Percentiles rank a stretch among this genome's conserved stretches.
These are phyloP conservation scores for Calameuta pallipes DNA, from an alignment of 2,888 invertebrate genomes.

Conservation along the genomic window DNA sequence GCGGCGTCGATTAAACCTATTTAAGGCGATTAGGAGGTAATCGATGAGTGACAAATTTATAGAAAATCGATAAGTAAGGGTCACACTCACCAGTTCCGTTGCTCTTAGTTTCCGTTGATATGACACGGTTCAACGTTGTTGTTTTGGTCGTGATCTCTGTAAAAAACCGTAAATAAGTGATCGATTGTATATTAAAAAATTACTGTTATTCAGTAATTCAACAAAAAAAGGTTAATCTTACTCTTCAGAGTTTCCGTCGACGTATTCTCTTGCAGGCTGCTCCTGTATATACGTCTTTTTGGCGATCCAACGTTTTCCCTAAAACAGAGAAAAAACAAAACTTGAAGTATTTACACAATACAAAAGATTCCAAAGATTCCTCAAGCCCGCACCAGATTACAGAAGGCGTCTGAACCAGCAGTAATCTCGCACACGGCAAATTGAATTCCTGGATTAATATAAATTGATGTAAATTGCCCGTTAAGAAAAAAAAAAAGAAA, in stretches of 20 bases:
- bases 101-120: constrained; percentile 45
- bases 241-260: constrained; percentile 68
- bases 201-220: constrained; percentile 1
- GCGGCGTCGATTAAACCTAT: background rate
- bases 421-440: background rate
- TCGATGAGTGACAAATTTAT: background rate
- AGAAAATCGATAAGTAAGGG: background rate
- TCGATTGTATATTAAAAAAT: background rate
- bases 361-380: constrained; percentile 32
- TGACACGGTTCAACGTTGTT: constrained; percentile 49
- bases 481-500: background rate
- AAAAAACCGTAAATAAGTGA: background rate
- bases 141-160: constrained; percentile 59
- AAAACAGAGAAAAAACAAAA: constrained; percentile 65
- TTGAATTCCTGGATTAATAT: background rate
- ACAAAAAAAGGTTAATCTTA: constrained; percentile 47
- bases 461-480: background rate
- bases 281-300: constrained; percentile 66
- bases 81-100: constrained; percentile 57
- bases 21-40: background rate
- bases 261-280: constrained; percentile 67
- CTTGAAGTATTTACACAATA: constrained; percentile 47
- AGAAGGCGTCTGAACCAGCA: background rate
- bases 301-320: constrained; percentile 77
- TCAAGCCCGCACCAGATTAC: constrained; percentile 17